Percentiles rank a stretch among this genome's conserved stretches.
phyloP scores from a whole-genome alignment of 2,113 vertebrate genomes.

The Epinephelus lanceolatus region DNA sequence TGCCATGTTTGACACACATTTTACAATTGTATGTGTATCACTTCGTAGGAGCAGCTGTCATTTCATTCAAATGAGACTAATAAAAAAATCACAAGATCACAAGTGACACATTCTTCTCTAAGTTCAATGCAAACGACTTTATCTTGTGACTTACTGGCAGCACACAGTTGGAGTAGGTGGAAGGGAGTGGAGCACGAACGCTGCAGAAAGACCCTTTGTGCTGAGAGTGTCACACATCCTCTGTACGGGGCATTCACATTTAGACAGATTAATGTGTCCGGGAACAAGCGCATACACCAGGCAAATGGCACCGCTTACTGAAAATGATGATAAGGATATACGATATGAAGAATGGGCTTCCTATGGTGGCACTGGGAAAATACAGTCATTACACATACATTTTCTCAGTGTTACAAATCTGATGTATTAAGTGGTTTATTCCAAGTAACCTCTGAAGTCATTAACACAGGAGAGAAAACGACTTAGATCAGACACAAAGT shows the following conservation, averaged over 20 bases:
- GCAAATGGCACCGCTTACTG: conserved; percentile 38
- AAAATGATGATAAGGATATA: conserved; percentile 29
- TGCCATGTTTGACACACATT: background rate
- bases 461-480: too few relatives aligned
- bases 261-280: conserved; percentile 13
- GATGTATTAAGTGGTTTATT: too few relatives aligned
- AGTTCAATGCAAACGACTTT: conserved; percentile 27
- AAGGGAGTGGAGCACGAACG: conserved; percentile 43
- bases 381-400: background rate
- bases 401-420: background rate
- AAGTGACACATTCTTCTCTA: conserved; percentile 62
- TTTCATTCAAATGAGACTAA: background rate
- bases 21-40: background rate
- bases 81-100: conserved; percentile 46
- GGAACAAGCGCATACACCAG: conserved; percentile 3
- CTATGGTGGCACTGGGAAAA: background rate
- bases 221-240: conserved; percentile 62
- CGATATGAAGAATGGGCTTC: background rate
- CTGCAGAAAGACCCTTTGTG: conserved; percentile 72
- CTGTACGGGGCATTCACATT: conserved; percentile 41
- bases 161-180: conserved; percentile 59
- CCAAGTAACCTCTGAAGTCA: too few relatives aligned
- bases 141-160: conserved; percentile 73
- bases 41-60: background rate
- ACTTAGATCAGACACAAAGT: too few relatives aligned